Percentiles rank a stretch among this genome's conserved stretches.
Evolutionary conservation across 2,888 invertebrate species (phyloP).

Genomic region (Lithophane ornitopus): DNA sequence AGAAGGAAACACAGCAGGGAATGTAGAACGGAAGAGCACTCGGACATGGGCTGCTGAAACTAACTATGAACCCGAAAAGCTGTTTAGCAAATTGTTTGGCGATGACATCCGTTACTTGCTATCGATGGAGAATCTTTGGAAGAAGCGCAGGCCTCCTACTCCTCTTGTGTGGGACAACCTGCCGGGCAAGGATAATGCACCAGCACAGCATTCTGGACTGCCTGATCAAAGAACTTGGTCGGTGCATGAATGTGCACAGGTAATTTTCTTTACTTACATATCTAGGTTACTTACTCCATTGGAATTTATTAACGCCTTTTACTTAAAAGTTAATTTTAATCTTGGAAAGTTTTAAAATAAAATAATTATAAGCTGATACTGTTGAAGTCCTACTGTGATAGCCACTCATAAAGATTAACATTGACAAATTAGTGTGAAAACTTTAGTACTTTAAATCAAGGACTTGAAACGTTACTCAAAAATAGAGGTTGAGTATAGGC

Average conservation of each 20-base stretch:
- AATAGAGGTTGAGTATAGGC: too few species aligned
- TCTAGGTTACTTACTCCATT: neutral
- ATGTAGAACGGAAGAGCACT: constrained; percentile 93
- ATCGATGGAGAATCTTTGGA: constrained; percentile 99
- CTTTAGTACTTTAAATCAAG: neutral
- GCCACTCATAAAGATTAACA: too few species aligned
- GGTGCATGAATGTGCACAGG: constrained; percentile 93
- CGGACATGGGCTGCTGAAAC: constrained; percentile 96
- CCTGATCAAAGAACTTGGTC: constrained; percentile 95
- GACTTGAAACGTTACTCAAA: too few species aligned
- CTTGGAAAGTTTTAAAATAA: neutral
- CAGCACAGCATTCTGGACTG: constrained; percentile 87
- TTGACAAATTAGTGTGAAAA: neutral
- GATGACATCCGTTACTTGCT: constrained; percentile 98
- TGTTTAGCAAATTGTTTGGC: constrained; percentile 98
- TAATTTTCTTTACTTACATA: constrained; percentile 58
- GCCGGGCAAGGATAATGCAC: constrained; percentile 89
- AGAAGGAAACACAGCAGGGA: constrained; percentile 87
- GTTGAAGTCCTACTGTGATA: neutral
- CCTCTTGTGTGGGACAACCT: constrained; percentile 94
- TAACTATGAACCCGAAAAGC: constrained; percentile 95
- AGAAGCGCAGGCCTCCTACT: constrained; percentile 95
- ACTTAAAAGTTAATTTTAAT: neutral
- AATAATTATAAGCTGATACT: neutral
- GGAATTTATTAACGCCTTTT: neutral